phyloP scores from a whole-genome alignment of 1,140 invertebrate species.

The Bombus impatiens region DNA sequence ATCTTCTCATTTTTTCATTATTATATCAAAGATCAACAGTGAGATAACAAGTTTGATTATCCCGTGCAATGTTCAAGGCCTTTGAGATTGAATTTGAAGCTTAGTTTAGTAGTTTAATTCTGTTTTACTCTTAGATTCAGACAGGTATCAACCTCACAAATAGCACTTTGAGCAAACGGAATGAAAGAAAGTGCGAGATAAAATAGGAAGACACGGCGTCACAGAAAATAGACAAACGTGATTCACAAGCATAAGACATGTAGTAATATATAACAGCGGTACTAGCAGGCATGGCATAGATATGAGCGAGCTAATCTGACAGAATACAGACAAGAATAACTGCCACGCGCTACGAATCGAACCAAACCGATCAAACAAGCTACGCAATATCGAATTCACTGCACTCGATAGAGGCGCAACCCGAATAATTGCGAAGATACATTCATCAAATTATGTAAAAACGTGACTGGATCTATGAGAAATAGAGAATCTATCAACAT shows the following conservation, averaged over 20 bases:
- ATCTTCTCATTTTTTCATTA: too few relatives aligned
- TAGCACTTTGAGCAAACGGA: background rate
- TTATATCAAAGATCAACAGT: too few relatives aligned
- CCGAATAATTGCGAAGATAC: background rate
- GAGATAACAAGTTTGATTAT: too few relatives aligned
- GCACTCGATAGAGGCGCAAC: background rate
- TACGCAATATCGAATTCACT: background rate
- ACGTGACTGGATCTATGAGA: too few relatives aligned
- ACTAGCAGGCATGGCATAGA: background rate
- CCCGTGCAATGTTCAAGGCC: too few relatives aligned
- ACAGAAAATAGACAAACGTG: background rate
- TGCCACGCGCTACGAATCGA: background rate
- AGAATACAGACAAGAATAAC: background rate
- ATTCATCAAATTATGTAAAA: too few relatives aligned
- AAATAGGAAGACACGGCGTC: background rate
- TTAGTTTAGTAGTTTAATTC: too few relatives aligned
- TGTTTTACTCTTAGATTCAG: too few relatives aligned
- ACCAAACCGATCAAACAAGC: background rate
- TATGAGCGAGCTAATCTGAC: background rate
- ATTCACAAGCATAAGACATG: background rate
- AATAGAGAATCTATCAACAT: too few relatives aligned
- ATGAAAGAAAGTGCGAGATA: background rate
- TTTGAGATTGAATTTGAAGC: too few relatives aligned
- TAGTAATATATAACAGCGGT: background rate
- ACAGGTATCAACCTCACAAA: too few relatives aligned